Conservation (phyloP, 1,140 invertebrate species). For the Pseudobourletiella spinata region DNA sequence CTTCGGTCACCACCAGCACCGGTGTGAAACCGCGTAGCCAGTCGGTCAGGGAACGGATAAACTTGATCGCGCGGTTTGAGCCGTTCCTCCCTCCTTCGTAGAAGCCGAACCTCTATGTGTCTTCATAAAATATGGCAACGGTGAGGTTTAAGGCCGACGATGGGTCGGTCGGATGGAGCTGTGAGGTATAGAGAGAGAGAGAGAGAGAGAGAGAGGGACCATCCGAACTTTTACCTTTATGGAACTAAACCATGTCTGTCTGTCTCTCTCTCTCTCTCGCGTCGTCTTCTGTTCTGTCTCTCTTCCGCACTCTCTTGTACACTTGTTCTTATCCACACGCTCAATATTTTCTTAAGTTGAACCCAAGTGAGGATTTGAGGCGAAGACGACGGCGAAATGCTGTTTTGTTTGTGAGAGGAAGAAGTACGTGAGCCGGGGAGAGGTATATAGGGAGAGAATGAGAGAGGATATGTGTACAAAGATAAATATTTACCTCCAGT, state of each 20-base stretch:
- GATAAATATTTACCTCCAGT: neutral
- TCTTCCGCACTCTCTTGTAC: too few species aligned
- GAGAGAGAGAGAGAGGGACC: neutral
- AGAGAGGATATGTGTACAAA: neutral
- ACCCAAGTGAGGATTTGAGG: neutral
- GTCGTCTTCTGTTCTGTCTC: too few species aligned
- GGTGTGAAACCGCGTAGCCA: neutral
- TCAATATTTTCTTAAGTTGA: neutral
- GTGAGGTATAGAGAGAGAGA: neutral
- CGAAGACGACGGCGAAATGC: neutral
- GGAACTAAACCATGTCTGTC: neutral
- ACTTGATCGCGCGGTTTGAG: constrained; percentile 6
- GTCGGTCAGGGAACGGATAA: neutral
- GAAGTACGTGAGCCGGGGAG: neutral
- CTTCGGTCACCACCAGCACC: too few species aligned
- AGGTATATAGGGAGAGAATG: neutral
- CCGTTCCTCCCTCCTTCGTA: neutral
- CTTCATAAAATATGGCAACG: constrained; percentile 10
- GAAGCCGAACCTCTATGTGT: too few species aligned
- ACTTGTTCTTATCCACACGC: neutral
- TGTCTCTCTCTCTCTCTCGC: neutral
- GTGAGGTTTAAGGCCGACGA: neutral
- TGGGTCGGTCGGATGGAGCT: neutral
- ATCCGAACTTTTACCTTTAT: neutral
- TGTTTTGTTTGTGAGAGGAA: too few species aligned